These are phyloP conservation scores for Falco rusticolus DNA, from an alignment of 2,797 vertebrate species.

Conservation along the genomic window DNA sequence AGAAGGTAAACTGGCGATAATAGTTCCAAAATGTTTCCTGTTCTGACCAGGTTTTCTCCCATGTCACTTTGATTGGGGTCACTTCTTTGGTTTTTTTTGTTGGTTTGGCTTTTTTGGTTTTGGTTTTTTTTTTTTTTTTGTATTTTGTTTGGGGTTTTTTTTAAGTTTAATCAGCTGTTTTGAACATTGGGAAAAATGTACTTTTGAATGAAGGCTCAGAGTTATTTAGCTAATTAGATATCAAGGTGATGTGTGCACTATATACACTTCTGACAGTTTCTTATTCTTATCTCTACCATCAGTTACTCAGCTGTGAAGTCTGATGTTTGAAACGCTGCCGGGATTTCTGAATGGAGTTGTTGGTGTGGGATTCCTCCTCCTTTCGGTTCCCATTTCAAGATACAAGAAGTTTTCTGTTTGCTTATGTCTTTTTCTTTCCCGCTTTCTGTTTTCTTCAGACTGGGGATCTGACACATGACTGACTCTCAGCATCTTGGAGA, in stretches of 20 bases:
- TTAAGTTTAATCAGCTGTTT: background rate
- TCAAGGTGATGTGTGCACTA: background rate
- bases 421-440: background rate
- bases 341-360: background rate
- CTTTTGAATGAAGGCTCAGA: background rate
- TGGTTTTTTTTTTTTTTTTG: too few species aligned
- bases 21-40: background rate
- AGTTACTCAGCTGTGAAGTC: conserved; percentile 1
- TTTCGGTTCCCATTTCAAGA: background rate
- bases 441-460: background rate
- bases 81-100: background rate
- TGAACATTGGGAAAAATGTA: background rate
- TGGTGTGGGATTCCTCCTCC: background rate
- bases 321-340: background rate
- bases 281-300: background rate
- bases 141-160: background rate
- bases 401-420: background rate
- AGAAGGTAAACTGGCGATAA: background rate
- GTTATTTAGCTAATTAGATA: background rate
- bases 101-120: too few species aligned
- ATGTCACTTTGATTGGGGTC: background rate
- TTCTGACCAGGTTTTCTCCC: background rate
- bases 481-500: background rate
- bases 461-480: background rate
- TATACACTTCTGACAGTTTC: background rate